A percentile compares a stretch with the other conserved stretches of the same genome.
Conservation (phyloP, 2,113 vertebrate genomes). For the Toxotes chatareus region DNA sequence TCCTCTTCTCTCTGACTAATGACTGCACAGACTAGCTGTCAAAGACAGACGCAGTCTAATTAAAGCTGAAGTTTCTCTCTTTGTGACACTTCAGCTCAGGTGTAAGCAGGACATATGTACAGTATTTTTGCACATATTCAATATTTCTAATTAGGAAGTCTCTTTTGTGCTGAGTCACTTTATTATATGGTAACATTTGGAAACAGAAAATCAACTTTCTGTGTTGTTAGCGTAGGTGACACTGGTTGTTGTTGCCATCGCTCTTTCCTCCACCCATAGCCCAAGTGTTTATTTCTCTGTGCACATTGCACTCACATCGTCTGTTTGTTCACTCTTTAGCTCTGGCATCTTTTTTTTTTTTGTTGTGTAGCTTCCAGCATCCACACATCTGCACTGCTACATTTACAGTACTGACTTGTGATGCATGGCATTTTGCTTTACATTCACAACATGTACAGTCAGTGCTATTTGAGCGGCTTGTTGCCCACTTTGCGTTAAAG, state of each 20-base stretch:
- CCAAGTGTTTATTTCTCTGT: conserved; percentile 65
- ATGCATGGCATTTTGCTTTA: conserved; percentile 76
- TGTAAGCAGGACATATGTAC: not conserved
- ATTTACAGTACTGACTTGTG: conserved; percentile 63
- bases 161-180: conserved; percentile 23
- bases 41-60: conserved; percentile 44
- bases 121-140: not conserved
- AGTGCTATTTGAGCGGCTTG: conserved; percentile 25
- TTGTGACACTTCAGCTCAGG: conserved; percentile 53
- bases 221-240: conserved; percentile 22
- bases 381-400: conserved; percentile 63
- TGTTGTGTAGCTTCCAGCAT: conserved; percentile 47
- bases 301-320: conserved; percentile 61
- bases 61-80: conserved; percentile 45
- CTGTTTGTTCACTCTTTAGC: conserved; percentile 54
- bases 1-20: conserved; percentile 32
- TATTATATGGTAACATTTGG: conserved; percentile 20
- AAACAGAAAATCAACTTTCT: conserved; percentile 20
- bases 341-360: conserved; percentile 28
- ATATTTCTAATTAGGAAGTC: conserved; percentile 37
- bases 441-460: conserved; percentile 61
- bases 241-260: conserved; percentile 53
- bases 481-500: conserved; percentile 67
- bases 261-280: conserved; percentile 66
- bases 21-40: conserved; percentile 44